Evolutionary conservation across 2,888 invertebrate species (phyloP).

Genomic region (Caenorhabditis sinica): DNA sequence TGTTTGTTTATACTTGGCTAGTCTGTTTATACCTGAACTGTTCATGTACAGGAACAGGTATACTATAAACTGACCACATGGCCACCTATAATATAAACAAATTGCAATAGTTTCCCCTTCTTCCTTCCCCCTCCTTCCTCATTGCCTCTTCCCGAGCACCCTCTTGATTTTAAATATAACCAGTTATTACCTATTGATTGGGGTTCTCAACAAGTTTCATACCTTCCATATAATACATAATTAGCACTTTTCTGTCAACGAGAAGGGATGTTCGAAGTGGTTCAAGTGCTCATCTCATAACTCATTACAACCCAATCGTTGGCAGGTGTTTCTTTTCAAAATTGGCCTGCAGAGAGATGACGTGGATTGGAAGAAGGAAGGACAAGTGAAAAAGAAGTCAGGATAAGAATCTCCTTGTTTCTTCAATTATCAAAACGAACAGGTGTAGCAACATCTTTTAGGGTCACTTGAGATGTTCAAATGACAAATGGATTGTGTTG

Average conservation of each 20-base stretch:
- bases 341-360: conserved; percentile 36
- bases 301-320: conserved; percentile 13
- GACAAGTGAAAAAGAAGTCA: conserved; percentile 46
- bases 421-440: conserved; percentile 48
- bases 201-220: conserved; percentile 14
- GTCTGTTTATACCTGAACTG: no score
- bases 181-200: conserved; percentile 1
- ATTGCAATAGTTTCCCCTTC: conserved; percentile 10
- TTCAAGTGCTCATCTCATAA: conserved; percentile 37
- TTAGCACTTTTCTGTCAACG: conserved; percentile 26
- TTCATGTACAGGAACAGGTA: no score
- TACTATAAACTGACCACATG: no score
- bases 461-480: conserved; percentile 21
- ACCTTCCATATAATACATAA: conserved; percentile 30
- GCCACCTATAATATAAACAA: conserved; percentile 4
- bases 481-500: conserved; percentile 7
- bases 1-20: no score
- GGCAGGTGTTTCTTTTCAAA: conserved; percentile 54
- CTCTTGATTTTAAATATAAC: conserved; percentile 50
- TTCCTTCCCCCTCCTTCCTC: no score
- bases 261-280: not conserved
- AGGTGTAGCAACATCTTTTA: conserved; percentile 25
- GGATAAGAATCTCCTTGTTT: conserved; percentile 43
- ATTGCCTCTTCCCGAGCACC: conserved; percentile 14
- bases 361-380: conserved; percentile 29